These are phyloP conservation scores for Hassar affinis DNA, from an alignment of 2,113 vertebrate species.

Conservation along the genomic window DNA sequence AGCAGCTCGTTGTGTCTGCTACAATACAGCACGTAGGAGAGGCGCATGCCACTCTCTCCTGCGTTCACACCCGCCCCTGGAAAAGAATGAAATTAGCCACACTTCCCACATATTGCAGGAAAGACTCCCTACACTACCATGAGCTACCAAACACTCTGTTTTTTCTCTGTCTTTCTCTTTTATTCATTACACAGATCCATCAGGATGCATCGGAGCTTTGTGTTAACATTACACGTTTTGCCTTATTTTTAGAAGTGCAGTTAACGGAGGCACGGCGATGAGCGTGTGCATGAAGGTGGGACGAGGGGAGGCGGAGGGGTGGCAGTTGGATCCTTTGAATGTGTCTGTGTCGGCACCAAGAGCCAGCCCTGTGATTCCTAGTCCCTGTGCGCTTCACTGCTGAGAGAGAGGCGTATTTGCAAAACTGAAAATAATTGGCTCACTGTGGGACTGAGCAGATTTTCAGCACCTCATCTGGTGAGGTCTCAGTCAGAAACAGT, in stretches of 20 bases:
- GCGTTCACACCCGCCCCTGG: conserved; percentile 64
- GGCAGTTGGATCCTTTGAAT: conserved; percentile 45
- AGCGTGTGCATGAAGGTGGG: conserved; percentile 34
- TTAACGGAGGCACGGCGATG: conserved; percentile 49
- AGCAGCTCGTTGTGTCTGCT: conserved; percentile 63
- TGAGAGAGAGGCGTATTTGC: conserved; percentile 54
- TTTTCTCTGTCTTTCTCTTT: conserved; percentile 27
- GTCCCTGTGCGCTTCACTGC: conserved; percentile 55
- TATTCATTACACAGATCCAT: conserved; percentile 40
- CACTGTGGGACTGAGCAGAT: conserved; percentile 43
- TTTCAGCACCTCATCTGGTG: conserved; percentile 49
- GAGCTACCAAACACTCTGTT: conserved; percentile 11
- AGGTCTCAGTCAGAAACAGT: conserved; percentile 43
- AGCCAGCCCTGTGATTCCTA: conserved; percentile 47
- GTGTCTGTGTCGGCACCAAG: conserved; percentile 45
- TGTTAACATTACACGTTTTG: conserved; percentile 50
- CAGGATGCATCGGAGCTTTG: conserved; percentile 26
- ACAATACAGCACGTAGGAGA: conserved; percentile 62
- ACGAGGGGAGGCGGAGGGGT: conserved; percentile 6
- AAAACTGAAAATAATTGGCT: conserved; percentile 59
- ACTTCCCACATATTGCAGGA: conserved; percentile 63
- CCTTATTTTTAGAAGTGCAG: conserved; percentile 62
- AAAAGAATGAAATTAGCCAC: conserved; percentile 66
- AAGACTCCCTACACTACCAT: conserved; percentile 20
- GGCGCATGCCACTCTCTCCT: conserved; percentile 47